Evolutionary conservation across 2,888 invertebrate species (phyloP).

Genomic region (Dicyrtomina minuta): DNA sequence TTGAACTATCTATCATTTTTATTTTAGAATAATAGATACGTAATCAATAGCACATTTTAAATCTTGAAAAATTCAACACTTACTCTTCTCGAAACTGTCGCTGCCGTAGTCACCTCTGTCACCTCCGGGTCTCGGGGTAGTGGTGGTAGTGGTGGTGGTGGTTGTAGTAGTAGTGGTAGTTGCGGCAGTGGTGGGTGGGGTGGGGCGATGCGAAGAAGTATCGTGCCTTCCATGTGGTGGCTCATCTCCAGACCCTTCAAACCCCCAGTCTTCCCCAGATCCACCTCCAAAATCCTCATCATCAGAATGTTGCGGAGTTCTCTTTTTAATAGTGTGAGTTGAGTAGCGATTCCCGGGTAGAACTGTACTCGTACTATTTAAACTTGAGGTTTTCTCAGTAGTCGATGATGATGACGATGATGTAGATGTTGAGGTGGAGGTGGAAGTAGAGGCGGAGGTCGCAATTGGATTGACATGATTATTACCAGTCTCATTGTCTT

Average conservation of each 20-base stretch:
- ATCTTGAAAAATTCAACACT: too few relatives aligned
- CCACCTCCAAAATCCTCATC: slow-evolving; percentile 49
- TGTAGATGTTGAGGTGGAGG: slow-evolving; percentile 19
- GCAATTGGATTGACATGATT: background rate
- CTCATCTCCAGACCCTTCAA: slow-evolving; percentile 37
- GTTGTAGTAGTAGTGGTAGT: slow-evolving; percentile 7
- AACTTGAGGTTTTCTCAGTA: slow-evolving; percentile 2
- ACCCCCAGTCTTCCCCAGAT: too few relatives aligned
- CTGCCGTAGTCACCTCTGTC: background rate
- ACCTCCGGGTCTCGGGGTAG: too few relatives aligned
- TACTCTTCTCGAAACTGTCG: too few relatives aligned
- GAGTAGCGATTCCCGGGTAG: slow-evolving; percentile 6
- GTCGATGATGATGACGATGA: slow-evolving; percentile 25
- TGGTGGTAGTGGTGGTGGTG: background rate
- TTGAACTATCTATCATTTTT: too few relatives aligned
- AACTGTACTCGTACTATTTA: background rate
- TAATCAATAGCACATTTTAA: too few relatives aligned
- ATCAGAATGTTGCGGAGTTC: slow-evolving; percentile 31
- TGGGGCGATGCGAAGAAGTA: background rate
- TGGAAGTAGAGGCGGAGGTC: background rate
- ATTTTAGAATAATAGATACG: too few relatives aligned
- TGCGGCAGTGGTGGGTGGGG: background rate
- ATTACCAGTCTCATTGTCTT: background rate
- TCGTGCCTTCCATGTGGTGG: slow-evolving; percentile 33
- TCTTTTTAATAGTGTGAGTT: slow-evolving; percentile 28